Base-by-base conservation (phyloP, 2,797 vertebrate genomes). In the Rhinophrynus dorsalis region DNA sequence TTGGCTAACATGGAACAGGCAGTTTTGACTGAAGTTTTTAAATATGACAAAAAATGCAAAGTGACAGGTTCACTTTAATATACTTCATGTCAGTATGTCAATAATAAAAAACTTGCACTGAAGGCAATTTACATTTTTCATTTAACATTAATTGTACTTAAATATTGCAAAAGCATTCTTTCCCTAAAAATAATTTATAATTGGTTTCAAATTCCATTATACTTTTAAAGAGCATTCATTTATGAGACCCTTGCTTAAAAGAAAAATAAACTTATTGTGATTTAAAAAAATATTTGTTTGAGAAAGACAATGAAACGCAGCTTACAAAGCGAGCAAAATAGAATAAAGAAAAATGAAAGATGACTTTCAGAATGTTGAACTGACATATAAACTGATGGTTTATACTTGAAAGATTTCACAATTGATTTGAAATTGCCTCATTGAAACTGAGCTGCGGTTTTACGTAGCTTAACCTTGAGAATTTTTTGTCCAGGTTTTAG, bases 331-430 rank as follows among this genome's bases (percentile, higher is more conserved):
- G n/a, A 18, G 55, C n/a, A 50, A 50, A 50, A 50, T 26, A 27
- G 23, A 4, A 50, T 50, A 10, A 23, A 12, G 17, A 7, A 13
- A 45, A 45, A 30, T 45, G 9, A 56, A 11, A 24, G 40, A 47
- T 24, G 27, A 45, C 38, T 55, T 11, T 23, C 15, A 56, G 2
- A 67, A 24, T 59, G 51, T 58, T 61, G 75, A 82, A 85, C 83
- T 81, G 80, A 79, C 79, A 68, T 75, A 82, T 84, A 79, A 81
- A 78, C 64, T 74, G 79, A 77, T 79, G 76, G 80, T 84, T 90
- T 83, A 89, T 83, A 88, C 85, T 82, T 85, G 81, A 88, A 78
- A 72, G 82, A 42, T 12, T 73, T 68, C 72, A 57, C 54, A 57
- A 76, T 77, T 74, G 15, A 51, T 27, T 4, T 18, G 55, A 75